Evolutionary conservation across 2,797 vertebrate species (phyloP).

Genomic region (Enteromius anoplus): DNA sequence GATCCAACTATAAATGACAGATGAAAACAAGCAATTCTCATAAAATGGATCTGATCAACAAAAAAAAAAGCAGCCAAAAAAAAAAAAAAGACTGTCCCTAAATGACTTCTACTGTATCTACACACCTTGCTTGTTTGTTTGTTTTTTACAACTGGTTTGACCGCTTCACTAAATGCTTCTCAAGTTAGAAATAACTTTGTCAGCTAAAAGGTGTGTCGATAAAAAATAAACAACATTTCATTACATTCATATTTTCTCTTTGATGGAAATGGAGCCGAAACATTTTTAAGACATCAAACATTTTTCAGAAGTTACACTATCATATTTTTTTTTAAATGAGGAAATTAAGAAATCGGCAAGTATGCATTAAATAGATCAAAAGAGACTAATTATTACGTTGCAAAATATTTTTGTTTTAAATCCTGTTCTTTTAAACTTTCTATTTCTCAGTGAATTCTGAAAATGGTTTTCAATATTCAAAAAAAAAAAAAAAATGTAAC

Average conservation of each 20-base stretch:
- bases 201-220: neutral
- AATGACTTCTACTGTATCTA: neutral
- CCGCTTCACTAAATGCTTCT: neutral
- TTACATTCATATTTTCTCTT: neutral
- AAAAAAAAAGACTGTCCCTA: neutral
- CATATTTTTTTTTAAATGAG: neutral
- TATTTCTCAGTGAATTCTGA: neutral
- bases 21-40: neutral
- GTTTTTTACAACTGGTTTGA: constrained; percentile 1
- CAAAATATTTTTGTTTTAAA: neutral
- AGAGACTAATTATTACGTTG: neutral
- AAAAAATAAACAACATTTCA: neutral
- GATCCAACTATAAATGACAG: neutral
- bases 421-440: neutral
- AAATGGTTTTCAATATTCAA: neutral
- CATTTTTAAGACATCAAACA: neutral
- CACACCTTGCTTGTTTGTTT: neutral
- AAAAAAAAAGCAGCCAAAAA: neutral
- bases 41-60: neutral
- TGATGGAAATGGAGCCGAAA: neutral
- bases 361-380: neutral
- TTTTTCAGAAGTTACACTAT: neutral
- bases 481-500: neutral
- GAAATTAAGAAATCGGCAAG: neutral
- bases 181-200: neutral